These are phyloP conservation scores for Drosophila buzzatii DNA, from an alignment of 2,888 invertebrate species.

Conservation along the genomic window DNA sequence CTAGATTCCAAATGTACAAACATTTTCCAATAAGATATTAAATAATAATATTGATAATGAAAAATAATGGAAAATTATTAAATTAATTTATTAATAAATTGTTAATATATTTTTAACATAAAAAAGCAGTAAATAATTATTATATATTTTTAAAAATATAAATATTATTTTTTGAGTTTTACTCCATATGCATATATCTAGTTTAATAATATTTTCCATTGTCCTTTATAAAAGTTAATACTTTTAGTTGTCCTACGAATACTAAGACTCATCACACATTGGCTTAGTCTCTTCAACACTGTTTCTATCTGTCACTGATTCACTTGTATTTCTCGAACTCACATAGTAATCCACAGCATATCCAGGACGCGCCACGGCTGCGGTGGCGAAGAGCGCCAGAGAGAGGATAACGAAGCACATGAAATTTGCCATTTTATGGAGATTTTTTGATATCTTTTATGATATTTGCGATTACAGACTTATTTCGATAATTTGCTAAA, in stretches of 20 bases:
- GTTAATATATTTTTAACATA: background rate
- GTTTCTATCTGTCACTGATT: background rate
- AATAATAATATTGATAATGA: background rate
- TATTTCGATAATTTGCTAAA: slow-evolving; percentile 50
- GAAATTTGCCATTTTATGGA: slow-evolving; percentile 79
- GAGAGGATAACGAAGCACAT: slow-evolving; percentile 78
- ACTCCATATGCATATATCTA: background rate
- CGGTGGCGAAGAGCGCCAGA: slow-evolving; percentile 80
- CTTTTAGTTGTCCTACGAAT: background rate
- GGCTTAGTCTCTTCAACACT: no score
- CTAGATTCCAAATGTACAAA: background rate
- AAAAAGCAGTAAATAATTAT: no score
- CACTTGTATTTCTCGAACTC: slow-evolving; percentile 81
- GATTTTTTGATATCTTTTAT: slow-evolving; percentile 21
- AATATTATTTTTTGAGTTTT: background rate
- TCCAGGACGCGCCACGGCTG: slow-evolving; percentile 83
- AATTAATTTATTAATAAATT: no score
- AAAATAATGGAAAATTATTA: background rate
- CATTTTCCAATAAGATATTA: background rate
- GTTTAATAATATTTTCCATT: background rate
- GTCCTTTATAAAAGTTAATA: no score
- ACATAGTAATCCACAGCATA: slow-evolving; percentile 88
- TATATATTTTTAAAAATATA: background rate
- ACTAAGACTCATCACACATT: background rate
- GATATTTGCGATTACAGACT: slow-evolving; percentile 23